Percentiles rank a stretch among this genome's conserved stretches.
Conservation (phyloP, 2,113 vertebrate genomes). For the Synodontis membranacea region DNA sequence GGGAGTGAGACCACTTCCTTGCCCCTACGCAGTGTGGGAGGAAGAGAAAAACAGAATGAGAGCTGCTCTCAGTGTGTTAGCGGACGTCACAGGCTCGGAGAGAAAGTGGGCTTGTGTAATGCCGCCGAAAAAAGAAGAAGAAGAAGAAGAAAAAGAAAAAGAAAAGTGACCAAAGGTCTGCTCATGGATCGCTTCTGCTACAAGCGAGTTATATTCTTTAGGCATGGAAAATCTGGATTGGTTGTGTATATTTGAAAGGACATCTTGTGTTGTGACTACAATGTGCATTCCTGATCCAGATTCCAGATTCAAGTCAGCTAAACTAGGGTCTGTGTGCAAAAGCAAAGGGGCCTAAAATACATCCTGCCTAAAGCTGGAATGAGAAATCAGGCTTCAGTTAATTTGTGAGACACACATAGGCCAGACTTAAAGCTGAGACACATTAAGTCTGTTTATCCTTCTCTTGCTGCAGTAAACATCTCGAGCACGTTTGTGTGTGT, state of each 20-base stretch:
- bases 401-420: not conserved
- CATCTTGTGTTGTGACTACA: not conserved
- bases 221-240: not conserved
- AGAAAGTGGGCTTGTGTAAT: slow-evolving; percentile 28
- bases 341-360: not conserved
- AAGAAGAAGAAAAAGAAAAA: not conserved
- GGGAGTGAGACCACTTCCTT: slow-evolving; percentile 24
- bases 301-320: not conserved
- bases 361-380: not conserved
- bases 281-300: not conserved
- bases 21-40: slow-evolving; percentile 30
- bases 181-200: not conserved
- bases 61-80: not conserved
- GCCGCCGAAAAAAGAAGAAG: not conserved
- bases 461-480: slow-evolving; percentile 28
- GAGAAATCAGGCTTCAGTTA: not conserved
- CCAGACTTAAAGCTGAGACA: not conserved
- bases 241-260: not conserved
- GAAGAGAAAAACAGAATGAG: slow-evolving; percentile 8
- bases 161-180: not conserved
- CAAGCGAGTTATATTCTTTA: not conserved
- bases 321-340: not conserved
- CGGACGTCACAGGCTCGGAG: not conserved
- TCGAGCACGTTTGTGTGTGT: not conserved
- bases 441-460: slow-evolving; percentile 5